These are phyloP conservation scores for Artibeus lituratus DNA, from an alignment of 2,797 vertebrate genomes.

Conservation along the genomic window DNA sequence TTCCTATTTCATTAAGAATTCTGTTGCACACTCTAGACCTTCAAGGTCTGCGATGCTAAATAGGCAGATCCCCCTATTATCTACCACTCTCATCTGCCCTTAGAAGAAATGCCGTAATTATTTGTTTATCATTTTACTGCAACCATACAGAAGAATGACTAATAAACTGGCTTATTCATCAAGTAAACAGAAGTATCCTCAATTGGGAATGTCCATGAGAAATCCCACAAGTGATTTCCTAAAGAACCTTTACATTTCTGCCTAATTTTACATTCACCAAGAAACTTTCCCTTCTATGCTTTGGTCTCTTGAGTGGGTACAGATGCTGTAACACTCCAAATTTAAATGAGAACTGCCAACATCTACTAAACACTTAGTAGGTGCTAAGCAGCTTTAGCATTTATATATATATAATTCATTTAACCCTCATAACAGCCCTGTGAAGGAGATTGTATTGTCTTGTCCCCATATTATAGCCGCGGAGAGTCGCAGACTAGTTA, in stretches of 20 bases:
- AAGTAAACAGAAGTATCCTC: not conserved
- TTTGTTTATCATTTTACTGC: not conserved
- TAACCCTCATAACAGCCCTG: not conserved
- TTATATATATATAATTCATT: not conserved
- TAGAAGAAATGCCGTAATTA: not conserved
- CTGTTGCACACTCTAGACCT: not conserved
- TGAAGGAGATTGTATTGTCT: not conserved
- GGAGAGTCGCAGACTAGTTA: not conserved
- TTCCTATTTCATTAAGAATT: not conserved
- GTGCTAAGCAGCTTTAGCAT: not conserved
- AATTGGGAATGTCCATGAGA: not conserved
- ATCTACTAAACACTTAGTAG: not conserved
- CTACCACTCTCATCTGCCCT: not conserved
- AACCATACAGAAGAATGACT: not conserved
- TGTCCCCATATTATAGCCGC: not conserved
- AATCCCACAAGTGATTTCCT: not conserved
- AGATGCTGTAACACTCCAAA: not conserved
- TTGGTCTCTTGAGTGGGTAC: not conserved
- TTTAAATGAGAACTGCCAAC: not conserved
- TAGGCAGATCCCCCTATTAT: not conserved
- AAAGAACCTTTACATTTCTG: not conserved
- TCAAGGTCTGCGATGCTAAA: not conserved
- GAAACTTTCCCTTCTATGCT: not conserved
- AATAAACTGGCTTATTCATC: not conserved
- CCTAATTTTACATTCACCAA: not conserved